Evolutionary conservation across 2,888 invertebrate genomes (phyloP), one percentile per base, ranked within the genome.

Genomic region (Drosophila anomalata): DNA sequence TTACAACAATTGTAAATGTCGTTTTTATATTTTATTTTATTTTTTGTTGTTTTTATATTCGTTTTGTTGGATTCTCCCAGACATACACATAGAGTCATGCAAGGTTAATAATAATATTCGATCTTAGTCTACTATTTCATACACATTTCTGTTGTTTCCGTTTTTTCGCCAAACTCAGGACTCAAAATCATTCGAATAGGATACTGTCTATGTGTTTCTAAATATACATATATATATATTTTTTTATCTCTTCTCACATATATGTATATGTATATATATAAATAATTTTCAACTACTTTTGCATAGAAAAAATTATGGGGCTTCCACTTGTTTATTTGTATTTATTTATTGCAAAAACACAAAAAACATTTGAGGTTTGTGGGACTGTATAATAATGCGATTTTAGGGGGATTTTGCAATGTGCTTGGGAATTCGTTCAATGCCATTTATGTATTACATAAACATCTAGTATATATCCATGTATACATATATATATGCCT

Each of bases 381-480:
- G 17, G 48, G 61, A 11, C 9, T 14, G 14, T 14, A 31, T 17
- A 6, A 59, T 48, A 36, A 61, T 62, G 61, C 61, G 61, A 63
- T 60, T 60, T 59, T 41, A 24, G 31, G 14, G 48, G 29, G 2
- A 12, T 36, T 58, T 73, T 52, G 52, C 52, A 53, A 53, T 69
- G 59, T 55, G 39, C 48, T 70, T 52, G 33, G 53, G 36, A 33
- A 39, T 46, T 58, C 39, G 47, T 57, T 42, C 41, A 24, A 60
- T 66, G 72, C 42, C 46, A 58, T 70, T 70, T 79, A 77, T 76
- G 78, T 87, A 84, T 87, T 76, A 80, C 74, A 78, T 86, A 86
- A 77, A 77, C 62, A 66, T 65, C 56, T 69, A 76, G 58, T 76
- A 68, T 68, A 68, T 66, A 73, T 62, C 53, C 66, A 52, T 29